Evolutionary conservation across 2,888 invertebrate genomes (phyloP), one percentile per base, ranked within the genome.

Genomic region (Epiblema foenella): DNA sequence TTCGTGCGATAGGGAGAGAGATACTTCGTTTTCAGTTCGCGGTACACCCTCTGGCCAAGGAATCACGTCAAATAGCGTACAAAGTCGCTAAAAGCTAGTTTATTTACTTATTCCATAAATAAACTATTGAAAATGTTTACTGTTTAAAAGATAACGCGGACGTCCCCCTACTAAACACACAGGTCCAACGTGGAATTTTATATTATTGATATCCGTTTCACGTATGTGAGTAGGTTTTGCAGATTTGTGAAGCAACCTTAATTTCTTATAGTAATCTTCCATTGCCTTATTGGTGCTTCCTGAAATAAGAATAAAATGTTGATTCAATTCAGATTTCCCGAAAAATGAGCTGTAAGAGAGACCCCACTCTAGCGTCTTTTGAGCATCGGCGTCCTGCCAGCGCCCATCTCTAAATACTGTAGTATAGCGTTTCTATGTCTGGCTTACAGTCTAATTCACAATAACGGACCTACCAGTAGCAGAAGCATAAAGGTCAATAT

Each of bases 281-380:
- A 85, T 81, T 72, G 81, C 87, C 1, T 89, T 88, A 73, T 89
- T 85, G 1, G 81, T 84, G 73, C 87, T 89, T 42, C 90, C 91
- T 91, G 69, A 77, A 78, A 20, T 12, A 51, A 37, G n/a, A 15
- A 17, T 17, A 52, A 2, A 18, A 51, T 51, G 51, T 51, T 18
- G 17, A 11, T 42, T 2, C 15, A 5, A 15, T 33, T 33, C 5
- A 33, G 15, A 42, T 15, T 12, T 5, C 42, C 42, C 7, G 15
- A 2, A 42, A 42, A 15, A 42, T 15, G 15, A 0, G 15, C 15
- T 42, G 15, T 33, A 8, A 33, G 2, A 8, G 33, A 33, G 3
- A 29, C 2, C 2, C 29, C 29, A n/a, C n/a, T n/a, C n/a, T n/a
- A n/a, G n/a, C n/a, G n/a, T n/a, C n/a, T n/a, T n/a, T n/a, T n/a